Base-by-base conservation (phyloP, 2,888 invertebrate species). In the Eilema sororculum region DNA sequence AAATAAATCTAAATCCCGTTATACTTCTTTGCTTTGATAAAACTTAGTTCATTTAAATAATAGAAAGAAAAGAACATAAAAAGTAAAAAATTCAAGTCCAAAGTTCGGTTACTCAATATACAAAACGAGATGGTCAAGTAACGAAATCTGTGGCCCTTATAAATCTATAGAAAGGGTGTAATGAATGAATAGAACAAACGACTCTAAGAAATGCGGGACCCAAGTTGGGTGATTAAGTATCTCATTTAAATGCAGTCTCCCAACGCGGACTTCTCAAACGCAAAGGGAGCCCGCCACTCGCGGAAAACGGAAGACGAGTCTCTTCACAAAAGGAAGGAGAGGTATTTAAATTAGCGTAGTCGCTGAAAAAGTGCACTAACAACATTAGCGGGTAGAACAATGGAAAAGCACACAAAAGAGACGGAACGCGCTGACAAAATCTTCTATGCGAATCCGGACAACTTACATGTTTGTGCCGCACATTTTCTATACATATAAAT, bases 161-260 rank as follows among this genome's bases (percentile, higher is more conserved):
- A 81, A 84, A 84, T 83, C 79, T 82, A 81, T 78, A 76, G 67
- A 78, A 77, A 75, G 73, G 84, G 85, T 86, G 88, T 91, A 93
- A 92, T 91, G 89, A 93, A 94, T 90, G 89, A 92, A 92, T 89
- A 91, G 91, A 91, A 93, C 91, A 90, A 93, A 91, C 90, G 91
- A 90, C 90, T 82, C 90, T 90, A 91, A 92, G 92, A 91, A 93
- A 90, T 87, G 90, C 89, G 89, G 90, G 91, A 88, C 91, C 91
- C 91, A 92, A 91, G 90, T 91, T 90, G 89, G 90, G 92, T 95
- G 95, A 95, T 95, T 94, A 94, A 95, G 94, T 95, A 92, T 94
- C 94, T 95, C 94, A 95, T 95, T 95, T 95, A 95, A 94, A 95
- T 95, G 93, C 94, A 95, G 93, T 94, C 93, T 93, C 92, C 89